phyloP scores from a whole-genome alignment of 2,888 invertebrate species.

The Aphodius granarius region DNA sequence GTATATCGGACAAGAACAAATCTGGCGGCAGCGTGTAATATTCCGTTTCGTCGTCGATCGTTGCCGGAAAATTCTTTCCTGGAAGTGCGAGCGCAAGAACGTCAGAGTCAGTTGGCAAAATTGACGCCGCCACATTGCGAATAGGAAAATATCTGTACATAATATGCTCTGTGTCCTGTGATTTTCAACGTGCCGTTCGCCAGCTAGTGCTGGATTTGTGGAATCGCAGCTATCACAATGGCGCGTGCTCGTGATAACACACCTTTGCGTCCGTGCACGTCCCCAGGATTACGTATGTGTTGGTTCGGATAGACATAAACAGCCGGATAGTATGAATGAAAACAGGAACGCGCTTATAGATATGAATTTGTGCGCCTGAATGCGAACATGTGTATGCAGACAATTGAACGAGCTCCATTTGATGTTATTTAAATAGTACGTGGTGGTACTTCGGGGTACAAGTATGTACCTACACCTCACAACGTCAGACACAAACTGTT shows the following conservation, averaged over 20 bases:
- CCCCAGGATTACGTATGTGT: background rate
- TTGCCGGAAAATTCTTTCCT: background rate
- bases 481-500: too few relatives aligned
- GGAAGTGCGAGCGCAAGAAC: background rate
- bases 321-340: background rate
- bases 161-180: too few relatives aligned
- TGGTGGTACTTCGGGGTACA: too few relatives aligned
- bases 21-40: too few relatives aligned
- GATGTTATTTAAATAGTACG: background rate
- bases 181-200: background rate
- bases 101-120: background rate
- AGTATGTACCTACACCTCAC: too few relatives aligned
- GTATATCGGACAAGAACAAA: background rate
- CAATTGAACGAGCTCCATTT: background rate
- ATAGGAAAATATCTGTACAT: too few relatives aligned
- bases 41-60: too few relatives aligned
- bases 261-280: background rate
- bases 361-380: background rate
- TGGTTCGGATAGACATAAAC: background rate
- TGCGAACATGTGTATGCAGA: background rate
- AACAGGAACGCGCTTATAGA: background rate
- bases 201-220: background rate
- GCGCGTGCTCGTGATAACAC: background rate
- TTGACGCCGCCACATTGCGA: background rate
- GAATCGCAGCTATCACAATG: background rate